Evolutionary conservation across 2,113 vertebrate species (phyloP).

Genomic region (Pseudorasbora parva): DNA sequence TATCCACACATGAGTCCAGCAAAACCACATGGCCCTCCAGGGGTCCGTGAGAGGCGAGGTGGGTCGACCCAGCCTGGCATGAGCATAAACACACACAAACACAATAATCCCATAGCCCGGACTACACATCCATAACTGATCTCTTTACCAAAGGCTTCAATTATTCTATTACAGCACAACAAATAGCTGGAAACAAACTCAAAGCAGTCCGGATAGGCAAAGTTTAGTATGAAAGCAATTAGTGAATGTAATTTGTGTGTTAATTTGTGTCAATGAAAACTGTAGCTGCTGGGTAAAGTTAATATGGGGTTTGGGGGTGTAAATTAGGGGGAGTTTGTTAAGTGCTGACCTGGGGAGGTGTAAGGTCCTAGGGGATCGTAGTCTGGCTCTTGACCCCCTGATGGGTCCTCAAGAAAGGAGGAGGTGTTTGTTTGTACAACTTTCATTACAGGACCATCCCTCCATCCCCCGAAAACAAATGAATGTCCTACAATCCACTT

Average conservation of each 20-base stretch:
- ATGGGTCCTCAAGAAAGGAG: conserved; percentile 24
- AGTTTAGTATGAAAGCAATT: conserved; percentile 24
- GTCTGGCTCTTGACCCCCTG: conserved; percentile 44
- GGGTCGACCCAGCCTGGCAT: conserved; percentile 23
- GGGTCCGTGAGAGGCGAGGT: conserved; percentile 18
- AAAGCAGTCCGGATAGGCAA: not conserved
- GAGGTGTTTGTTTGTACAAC: conserved; percentile 49
- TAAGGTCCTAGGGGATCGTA: conserved; percentile 35
- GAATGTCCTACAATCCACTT: conserved; percentile 39
- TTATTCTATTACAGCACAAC: conserved; percentile 7
- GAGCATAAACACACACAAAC: conserved; percentile 29
- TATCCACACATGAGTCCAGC: not conserved
- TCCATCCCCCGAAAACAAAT: conserved; percentile 27
- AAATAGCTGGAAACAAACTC: conserved; percentile 20
- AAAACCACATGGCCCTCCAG: not conserved
- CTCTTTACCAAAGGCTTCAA: conserved; percentile 2
- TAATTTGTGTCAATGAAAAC: conserved; percentile 14
- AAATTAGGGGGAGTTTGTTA: conserved; percentile 21
- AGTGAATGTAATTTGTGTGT: conserved; percentile 18
- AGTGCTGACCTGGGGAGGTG: conserved; percentile 19
- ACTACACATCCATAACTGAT: conserved; percentile 19
- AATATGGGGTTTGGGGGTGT: conserved; percentile 22
- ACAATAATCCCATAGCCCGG: conserved; percentile 10
- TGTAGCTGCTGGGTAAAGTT: conserved; percentile 3
- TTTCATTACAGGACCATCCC: conserved; percentile 14